A percentile compares a stretch with the other conserved stretches of the same genome.
phyloP scores from a whole-genome alignment of 2,113 vertebrate species.

The Calypte anna region DNA sequence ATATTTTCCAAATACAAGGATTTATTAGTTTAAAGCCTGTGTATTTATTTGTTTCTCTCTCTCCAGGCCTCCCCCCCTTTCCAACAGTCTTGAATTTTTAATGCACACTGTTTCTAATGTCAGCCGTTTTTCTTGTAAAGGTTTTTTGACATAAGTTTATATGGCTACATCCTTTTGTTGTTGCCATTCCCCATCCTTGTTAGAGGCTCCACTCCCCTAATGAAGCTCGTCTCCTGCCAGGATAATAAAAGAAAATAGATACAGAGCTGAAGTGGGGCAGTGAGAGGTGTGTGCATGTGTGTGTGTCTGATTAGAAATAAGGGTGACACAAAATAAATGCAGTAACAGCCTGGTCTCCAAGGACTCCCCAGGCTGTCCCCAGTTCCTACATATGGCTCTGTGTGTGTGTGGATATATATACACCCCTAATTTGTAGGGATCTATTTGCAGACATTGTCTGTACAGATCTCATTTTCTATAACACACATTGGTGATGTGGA shows the following conservation, averaged over 20 bases:
- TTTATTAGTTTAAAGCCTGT: constrained; percentile 54
- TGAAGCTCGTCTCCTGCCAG: constrained; percentile 66
- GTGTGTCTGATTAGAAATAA: neutral
- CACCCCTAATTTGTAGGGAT: neutral
- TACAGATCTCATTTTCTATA: neutral
- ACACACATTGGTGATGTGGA: fast-evolving
- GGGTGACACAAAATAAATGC: neutral
- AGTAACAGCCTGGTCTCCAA: neutral
- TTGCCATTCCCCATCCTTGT: constrained; percentile 63
- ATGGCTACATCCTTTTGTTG: constrained; percentile 57
- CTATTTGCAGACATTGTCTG: fast-evolving
- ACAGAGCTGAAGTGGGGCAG: constrained; percentile 18
- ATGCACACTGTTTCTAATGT: constrained; percentile 53
- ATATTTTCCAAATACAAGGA: constrained; percentile 43
- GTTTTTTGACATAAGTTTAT: constrained; percentile 67
- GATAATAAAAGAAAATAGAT: constrained; percentile 55
- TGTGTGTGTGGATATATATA: neutral
- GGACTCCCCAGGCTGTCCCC: neutral
- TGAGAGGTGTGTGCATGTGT: neutral
- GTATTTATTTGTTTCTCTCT: constrained; percentile 62
- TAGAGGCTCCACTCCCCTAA: constrained; percentile 62
- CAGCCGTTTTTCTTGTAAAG: constrained; percentile 63
- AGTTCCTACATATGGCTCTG: neutral
- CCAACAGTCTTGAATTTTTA: constrained; percentile 57
- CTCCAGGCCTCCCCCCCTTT: neutral